Evolutionary conservation across 2,113 vertebrate species (phyloP).

Genomic region (Cyanistes caeruleus): DNA sequence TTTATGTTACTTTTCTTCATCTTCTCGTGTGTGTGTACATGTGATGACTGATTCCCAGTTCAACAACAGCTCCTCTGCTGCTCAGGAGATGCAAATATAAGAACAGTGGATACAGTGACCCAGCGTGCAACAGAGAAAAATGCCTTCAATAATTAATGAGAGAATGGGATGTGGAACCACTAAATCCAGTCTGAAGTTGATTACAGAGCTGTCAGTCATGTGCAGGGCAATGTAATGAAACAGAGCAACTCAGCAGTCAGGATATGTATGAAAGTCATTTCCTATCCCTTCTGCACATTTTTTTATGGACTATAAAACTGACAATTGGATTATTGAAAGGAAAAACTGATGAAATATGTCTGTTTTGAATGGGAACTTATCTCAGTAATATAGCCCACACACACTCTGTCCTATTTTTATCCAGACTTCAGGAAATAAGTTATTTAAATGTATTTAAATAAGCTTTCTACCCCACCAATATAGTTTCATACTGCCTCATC

Average conservation of each 20-base stretch:
- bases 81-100: not conserved
- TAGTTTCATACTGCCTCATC: not conserved
- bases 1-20: conserved; percentile 9
- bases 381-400: conserved; percentile 1
- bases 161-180: not conserved
- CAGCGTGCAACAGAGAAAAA: not conserved
- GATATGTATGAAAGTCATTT: conserved; percentile 64
- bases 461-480: not conserved
- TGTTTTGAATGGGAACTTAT: conserved; percentile 22
- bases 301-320: conserved; percentile 46
- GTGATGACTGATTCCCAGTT: not conserved
- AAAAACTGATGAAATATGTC: conserved; percentile 55
- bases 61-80: not conserved
- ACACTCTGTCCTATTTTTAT: conserved; percentile 49
- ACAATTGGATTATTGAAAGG: conserved; percentile 56
- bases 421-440: conserved; percentile 52
- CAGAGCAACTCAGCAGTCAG: not conserved
- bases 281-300: conserved; percentile 27
- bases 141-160: conserved; percentile 43
- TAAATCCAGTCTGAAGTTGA: conserved; percentile 61
- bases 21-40: not conserved
- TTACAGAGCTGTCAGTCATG: conserved; percentile 57
- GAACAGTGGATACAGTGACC: not conserved
- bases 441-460: conserved; percentile 44
- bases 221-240: conserved; percentile 44